phyloP scores from a whole-genome alignment of 1,140 invertebrate genomes.

The Frieseomelitta varia region DNA sequence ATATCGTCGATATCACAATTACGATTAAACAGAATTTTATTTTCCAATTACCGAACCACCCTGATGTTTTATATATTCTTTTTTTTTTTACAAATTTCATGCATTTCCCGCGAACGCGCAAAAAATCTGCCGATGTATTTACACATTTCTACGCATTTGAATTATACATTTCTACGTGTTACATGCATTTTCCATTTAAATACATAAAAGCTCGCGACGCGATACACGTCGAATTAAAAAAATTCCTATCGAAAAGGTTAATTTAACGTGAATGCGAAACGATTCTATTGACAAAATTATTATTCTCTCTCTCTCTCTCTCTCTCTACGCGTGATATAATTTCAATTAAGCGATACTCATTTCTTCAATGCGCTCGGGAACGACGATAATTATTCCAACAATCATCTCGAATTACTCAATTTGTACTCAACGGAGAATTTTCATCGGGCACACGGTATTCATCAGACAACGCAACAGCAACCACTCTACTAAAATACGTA shows the following conservation, averaged over 20 bases:
- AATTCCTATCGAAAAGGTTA: neutral
- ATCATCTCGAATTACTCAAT: neutral
- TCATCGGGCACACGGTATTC: neutral
- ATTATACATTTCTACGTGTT: too few species aligned
- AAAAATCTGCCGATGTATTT: too few species aligned
- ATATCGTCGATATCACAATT: too few species aligned
- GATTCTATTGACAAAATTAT: neutral
- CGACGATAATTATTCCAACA: neutral
- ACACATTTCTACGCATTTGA: too few species aligned
- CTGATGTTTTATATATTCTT: too few species aligned
- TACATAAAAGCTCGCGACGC: neutral
- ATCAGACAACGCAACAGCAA: neutral
- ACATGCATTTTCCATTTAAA: neutral
- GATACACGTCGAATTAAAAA: neutral
- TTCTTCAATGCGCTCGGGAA: neutral
- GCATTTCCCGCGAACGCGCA: too few species aligned
- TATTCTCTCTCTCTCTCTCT: neutral
- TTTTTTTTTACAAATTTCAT: too few species aligned
- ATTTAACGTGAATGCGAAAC: neutral
- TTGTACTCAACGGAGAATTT: neutral
- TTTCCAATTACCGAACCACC: too few species aligned
- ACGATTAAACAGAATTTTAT: too few species aligned
- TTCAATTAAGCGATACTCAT: neutral
- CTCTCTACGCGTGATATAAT: neutral
- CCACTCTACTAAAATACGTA: neutral